phyloP scores from a whole-genome alignment of 2,888 invertebrate genomes.

The Chrysotoxum bicinctum region DNA sequence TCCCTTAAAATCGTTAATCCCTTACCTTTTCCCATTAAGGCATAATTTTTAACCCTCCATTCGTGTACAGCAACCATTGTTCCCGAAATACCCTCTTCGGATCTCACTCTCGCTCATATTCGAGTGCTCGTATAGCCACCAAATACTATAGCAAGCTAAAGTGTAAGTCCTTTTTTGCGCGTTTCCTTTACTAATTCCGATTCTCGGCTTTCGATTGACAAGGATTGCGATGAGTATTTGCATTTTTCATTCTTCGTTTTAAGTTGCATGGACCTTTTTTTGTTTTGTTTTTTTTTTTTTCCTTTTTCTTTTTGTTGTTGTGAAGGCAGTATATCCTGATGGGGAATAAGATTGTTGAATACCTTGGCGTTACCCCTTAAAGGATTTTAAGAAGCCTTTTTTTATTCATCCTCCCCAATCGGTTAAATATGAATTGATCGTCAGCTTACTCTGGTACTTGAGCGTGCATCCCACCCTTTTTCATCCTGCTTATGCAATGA shows the following conservation, averaged over 20 bases:
- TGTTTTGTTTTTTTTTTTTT: too few species aligned
- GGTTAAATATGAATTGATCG: slow-evolving; percentile 71
- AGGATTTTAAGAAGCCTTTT: slow-evolving; percentile 46
- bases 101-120: neutral
- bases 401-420: slow-evolving; percentile 60
- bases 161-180: slow-evolving; percentile 50
- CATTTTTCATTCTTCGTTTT: slow-evolving; percentile 55
- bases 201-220: slow-evolving; percentile 59
- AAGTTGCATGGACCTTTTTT: slow-evolving; percentile 36
- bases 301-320: too few species aligned
- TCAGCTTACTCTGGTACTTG: slow-evolving; percentile 33
- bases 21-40: slow-evolving; percentile 68
- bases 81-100: slow-evolving; percentile 9
- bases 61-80: slow-evolving; percentile 40
- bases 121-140: neutral
- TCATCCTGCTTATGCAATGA: slow-evolving; percentile 43
- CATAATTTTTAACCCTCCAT: slow-evolving; percentile 61
- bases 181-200: slow-evolving; percentile 40
- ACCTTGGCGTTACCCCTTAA: slow-evolving; percentile 62
- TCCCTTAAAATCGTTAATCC: slow-evolving; percentile 73
- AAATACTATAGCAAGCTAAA: neutral
- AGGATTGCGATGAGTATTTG: slow-evolving; percentile 64
- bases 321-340: neutral
- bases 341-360: slow-evolving; percentile 57
- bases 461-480: slow-evolving; percentile 6